These are phyloP conservation scores for Leptodactylus fallax DNA, from an alignment of 2,797 vertebrate genomes.

Conservation along the genomic window DNA sequence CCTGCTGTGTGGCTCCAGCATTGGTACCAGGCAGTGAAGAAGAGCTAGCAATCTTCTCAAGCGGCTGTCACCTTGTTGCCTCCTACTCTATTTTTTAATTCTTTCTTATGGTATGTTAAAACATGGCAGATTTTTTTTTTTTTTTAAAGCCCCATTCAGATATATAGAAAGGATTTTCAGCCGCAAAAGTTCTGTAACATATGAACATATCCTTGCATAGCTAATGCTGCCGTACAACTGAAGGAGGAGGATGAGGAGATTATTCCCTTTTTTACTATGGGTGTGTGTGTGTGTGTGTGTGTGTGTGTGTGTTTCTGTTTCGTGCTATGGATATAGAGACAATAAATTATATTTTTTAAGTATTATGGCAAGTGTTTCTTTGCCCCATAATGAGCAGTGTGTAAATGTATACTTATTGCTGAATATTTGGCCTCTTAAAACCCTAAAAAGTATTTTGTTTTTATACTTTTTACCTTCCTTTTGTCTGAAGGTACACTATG, in stretches of 20 bases:
- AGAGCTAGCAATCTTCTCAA: not conserved
- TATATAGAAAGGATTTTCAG: not conserved
- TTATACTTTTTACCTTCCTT: too few species aligned
- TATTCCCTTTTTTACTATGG: not conserved
- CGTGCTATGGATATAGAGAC: not conserved
- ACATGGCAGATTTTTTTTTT: not conserved
- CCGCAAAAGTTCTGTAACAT: not conserved
- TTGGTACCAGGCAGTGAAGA: not conserved
- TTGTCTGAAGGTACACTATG: too few species aligned
- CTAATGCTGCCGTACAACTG: not conserved
- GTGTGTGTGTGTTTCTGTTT: not conserved
- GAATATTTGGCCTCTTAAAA: too few species aligned
- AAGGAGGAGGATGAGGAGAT: conserved; percentile 18
- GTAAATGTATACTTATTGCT: too few species aligned
- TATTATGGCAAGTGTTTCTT: too few species aligned
- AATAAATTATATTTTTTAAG: too few species aligned
- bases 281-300: not conserved
- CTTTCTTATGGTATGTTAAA: not conserved
- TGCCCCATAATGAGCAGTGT: too few species aligned
- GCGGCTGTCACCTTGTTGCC: not conserved
- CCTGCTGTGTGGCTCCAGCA: not conserved
- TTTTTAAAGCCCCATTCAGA: not conserved
- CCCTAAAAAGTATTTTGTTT: too few species aligned
- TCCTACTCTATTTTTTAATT: too few species aligned
- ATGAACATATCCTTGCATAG: too few species aligned